Evolutionary conservation across 1,140 invertebrate species (phyloP), one percentile per base, ranked within the genome.

Genomic region (Drosophila sulfurigaster): DNA sequence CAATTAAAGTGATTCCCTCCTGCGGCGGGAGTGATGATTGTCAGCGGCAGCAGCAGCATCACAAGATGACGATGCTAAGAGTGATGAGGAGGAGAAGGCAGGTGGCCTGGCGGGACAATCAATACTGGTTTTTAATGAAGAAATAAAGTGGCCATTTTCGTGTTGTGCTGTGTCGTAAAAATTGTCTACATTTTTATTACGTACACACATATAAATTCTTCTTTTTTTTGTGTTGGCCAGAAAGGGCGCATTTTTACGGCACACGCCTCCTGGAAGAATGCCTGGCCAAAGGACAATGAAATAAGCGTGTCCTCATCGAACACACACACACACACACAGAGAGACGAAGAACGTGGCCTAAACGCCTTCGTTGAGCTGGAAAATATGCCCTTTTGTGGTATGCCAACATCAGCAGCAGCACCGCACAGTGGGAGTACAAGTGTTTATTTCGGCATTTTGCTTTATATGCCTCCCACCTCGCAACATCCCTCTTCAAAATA

Each of bases 161-260:
- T 89, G 77, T 64, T 83, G 69, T 74, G 67, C 63, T 75, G 65
- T 81, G 72, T 79, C 85, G 68, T 88, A 88, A 88, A 89, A 88
- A 81, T 89, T 89, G 85, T 89, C 85, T 88, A 89, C 85, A 89
- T 85, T 88, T 88, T 89, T 88, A 89, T 88, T 81, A 78, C 81
- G 65, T 56, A 38, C 35, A 32, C 11, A 28, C 5, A 65, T 38
- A 46, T 20, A 30, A 25, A 28, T 63, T 60, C 57, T 69, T 8
- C 15, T 63, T 8, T 11, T n/a, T 4, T 32, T 48, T 20, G 20
- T 25, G 20, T 64, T 41, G 72, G 51, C 41, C 45, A 52, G 48
- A 58, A 16, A 54, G 65, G 45, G 35, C 56, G 32, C 48, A 48
- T 32, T 72, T 60, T 71, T 70, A 70, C 72, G 66, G 58, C 66